phyloP scores from a whole-genome alignment of 2,113 vertebrate genomes.

The Ancistrus triradiatus region DNA sequence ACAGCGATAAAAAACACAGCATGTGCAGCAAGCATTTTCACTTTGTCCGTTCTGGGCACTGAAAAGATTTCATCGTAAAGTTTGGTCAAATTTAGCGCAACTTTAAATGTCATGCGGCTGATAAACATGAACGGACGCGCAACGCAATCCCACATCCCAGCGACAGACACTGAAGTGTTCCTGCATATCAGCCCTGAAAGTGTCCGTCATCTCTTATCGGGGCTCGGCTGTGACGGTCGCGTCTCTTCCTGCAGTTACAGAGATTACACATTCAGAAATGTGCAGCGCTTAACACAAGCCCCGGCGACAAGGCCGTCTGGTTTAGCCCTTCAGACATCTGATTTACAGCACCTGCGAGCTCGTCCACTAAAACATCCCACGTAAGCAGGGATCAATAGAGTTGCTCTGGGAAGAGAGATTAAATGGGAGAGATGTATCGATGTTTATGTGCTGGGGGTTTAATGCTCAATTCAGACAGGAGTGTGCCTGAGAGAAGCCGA shows the following conservation, averaged over 20 bases:
- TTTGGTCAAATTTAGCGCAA: too few relatives aligned
- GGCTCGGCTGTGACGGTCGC: too few relatives aligned
- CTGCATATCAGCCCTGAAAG: too few relatives aligned
- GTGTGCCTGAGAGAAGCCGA: slow-evolving; percentile 47
- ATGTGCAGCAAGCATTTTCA: too few relatives aligned
- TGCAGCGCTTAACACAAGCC: slow-evolving; percentile 1
- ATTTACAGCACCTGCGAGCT: slow-evolving; percentile 30
- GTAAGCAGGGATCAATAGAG: slow-evolving; percentile 66
- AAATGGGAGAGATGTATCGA: slow-evolving; percentile 62
- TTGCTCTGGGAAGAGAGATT: slow-evolving; percentile 59
- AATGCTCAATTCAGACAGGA: slow-evolving; percentile 66
- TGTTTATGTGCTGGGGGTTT: slow-evolving; percentile 65
- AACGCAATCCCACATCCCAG: too few relatives aligned
- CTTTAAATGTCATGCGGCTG: too few relatives aligned
- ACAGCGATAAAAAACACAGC: too few relatives aligned
- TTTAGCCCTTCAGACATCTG: neutral
- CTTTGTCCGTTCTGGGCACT: too few relatives aligned
- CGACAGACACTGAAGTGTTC: too few relatives aligned
- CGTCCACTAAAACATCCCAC: slow-evolving; percentile 53
- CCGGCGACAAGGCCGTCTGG: neutral
- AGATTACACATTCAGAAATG: neutral
- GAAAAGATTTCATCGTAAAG: too few relatives aligned
- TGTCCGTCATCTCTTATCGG: too few relatives aligned
- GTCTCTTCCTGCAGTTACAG: neutral
- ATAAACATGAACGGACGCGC: too few relatives aligned